Base-by-base conservation (phyloP, 2,888 invertebrate species). In the Xestoiulus laeticollis region DNA sequence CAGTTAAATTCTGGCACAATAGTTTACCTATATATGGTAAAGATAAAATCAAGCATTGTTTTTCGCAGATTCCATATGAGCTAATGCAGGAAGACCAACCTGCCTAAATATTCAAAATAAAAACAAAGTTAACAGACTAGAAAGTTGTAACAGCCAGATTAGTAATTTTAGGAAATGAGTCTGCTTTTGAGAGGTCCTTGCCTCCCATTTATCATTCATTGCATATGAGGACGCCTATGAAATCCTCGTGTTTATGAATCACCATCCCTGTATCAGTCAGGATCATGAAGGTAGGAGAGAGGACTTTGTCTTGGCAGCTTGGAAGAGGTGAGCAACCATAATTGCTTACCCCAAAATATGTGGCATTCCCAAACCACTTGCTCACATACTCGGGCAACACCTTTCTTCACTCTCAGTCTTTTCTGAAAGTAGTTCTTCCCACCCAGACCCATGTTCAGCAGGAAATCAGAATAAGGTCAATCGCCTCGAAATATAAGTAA, bases 141-240 rank as follows among this genome's bases (percentile, higher is more conserved):
- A 14, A 19, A 48, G 19, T 48, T 19, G 48, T 48, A 48, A 16
- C 68, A 26, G 68, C 68, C 68, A 68, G 68, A 68, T 68, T 68
- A 68, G 68, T 68, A 68, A 68, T 68, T 68, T 68, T 68, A 68
- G 68, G 68, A 68, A 68, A 68, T 68, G 68, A 68, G 68, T 68
- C 68, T 68, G 68, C 68, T 68, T 68, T 48, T 68, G 26, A 68
- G 68, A 26, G 68, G 68, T 68, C 68, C 68, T 68, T 68, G 68
- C 68, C 68, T 68, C 68, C 14, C 26, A 68, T 68, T 68, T 68
- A 68, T 68, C 68, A 68, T 68, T 68, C 68, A 68, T 68, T 68
- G 26, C 68, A 68, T 26, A 68, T 68, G 26, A 26, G 26, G 68
- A 10, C 68, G 68, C 68, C 68, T 68, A 68, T 68, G 68, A 68